Evolutionary conservation across 2,797 vertebrate genomes (phyloP).

Genomic region (Enteromius anoplus): DNA sequence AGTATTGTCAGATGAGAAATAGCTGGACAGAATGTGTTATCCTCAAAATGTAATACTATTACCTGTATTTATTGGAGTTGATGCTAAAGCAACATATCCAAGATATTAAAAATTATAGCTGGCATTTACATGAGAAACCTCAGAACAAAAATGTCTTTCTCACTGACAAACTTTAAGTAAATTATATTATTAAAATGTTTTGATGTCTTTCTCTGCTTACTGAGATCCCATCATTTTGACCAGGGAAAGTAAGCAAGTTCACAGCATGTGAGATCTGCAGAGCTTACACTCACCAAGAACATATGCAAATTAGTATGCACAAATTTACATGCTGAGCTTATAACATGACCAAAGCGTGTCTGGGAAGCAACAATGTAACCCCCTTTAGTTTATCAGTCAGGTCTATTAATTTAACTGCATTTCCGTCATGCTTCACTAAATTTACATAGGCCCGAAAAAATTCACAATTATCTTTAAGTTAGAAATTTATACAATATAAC

Average conservation of each 20-base stretch:
- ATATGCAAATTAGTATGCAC: slow-evolving; percentile 30
- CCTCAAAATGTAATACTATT: background rate
- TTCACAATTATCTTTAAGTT: background rate
- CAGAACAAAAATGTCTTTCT: background rate
- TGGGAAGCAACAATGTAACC: background rate
- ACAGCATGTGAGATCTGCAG: background rate
- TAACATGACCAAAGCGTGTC: background rate
- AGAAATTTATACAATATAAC: background rate
- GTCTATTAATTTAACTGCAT: background rate
- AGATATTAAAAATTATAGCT: background rate
- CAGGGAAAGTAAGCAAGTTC: background rate
- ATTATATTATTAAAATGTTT: background rate
- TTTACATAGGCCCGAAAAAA: background rate
- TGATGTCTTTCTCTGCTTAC: background rate
- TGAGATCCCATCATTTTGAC: background rate
- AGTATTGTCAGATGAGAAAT: slow-evolving; percentile 9
- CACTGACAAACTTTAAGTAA: background rate
- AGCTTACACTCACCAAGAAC: slow-evolving; percentile 28
- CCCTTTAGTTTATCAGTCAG: background rate
- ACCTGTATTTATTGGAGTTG: too few species aligned
- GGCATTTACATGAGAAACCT: too few species aligned
- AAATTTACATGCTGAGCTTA: slow-evolving; percentile 15
- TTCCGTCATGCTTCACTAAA: background rate
- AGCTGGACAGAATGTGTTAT: background rate
- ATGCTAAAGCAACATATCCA: background rate